These are phyloP conservation scores for Trichogramma dendrolimi DNA, from an alignment of 2,888 invertebrate species.

Conservation along the genomic window DNA sequence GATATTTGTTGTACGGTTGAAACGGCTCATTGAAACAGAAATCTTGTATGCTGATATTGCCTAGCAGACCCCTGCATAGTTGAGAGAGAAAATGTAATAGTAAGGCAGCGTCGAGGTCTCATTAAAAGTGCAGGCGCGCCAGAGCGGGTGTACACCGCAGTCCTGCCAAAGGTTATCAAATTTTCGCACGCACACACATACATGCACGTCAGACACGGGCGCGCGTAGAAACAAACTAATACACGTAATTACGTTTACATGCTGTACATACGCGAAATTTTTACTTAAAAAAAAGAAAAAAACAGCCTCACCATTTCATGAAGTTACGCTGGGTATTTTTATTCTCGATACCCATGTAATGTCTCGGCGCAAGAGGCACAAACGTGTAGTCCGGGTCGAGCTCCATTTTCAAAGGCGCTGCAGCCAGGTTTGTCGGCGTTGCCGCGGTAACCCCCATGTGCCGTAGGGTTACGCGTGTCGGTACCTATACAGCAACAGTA, in stretches of 20 bases:
- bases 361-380: slow-evolving; percentile 41
- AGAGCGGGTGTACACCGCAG: too few relatives aligned
- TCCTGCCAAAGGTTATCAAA: too few relatives aligned
- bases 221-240: too few relatives aligned
- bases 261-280: too few relatives aligned
- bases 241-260: too few relatives aligned
- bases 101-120: too few relatives aligned
- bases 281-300: background rate
- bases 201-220: too few relatives aligned
- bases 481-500: background rate
- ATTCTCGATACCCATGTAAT: slow-evolving; percentile 38
- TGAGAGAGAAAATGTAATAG: background rate
- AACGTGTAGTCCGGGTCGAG: slow-evolving; percentile 48
- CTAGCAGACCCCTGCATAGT: slow-evolving; percentile 48
- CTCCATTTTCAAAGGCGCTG: slow-evolving; percentile 42
- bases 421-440: background rate
- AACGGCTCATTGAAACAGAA: slow-evolving; percentile 53
- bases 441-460: background rate
- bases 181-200: too few relatives aligned
- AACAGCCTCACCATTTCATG: slow-evolving; percentile 47
- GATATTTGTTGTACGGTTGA: slow-evolving; percentile 48
- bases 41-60: slow-evolving; percentile 47
- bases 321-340: slow-evolving; percentile 41
- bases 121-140: too few relatives aligned
- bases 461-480: slow-evolving; percentile 6